Evolutionary conservation across 1,140 invertebrate genomes (phyloP), one percentile per base, ranked within the genome.

Genomic region (Scaptomyza pallida): DNA sequence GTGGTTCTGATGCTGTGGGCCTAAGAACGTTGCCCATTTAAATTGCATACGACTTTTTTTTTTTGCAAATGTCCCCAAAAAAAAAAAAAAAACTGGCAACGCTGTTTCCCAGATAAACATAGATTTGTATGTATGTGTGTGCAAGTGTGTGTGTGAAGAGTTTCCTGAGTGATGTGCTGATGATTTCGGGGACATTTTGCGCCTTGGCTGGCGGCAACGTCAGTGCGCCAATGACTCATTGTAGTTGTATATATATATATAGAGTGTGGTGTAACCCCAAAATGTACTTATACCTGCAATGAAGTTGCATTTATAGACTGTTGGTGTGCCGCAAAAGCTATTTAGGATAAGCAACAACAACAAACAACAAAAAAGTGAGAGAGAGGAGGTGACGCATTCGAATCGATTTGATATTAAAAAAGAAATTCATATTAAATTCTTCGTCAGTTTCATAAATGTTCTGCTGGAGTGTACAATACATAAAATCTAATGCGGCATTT

Each of bases 301-400:
- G 61, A 71, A 57, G 68, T 71, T 71, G 68, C 52, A 57, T 44
- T 71, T 71, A 71, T 71, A 71, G 68, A 71, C 35, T 64, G n/a
- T n/a, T n/a, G 51, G 44, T 63, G 48, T 48, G 59, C 50, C 60
- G 51, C 60, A 70, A 37, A 12, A 71, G 61, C 26, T 57, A 71
- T 71, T 64, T 71, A 72, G 70, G 48, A 72, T 65, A 71, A 57
- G 45, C 54, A 67, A 60, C 21, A 5, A 3, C 3, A 13, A 26
- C 13, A 9, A 47, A 48, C 41, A 30, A 26, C 44, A 19, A 33
- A 19, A 33, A 9, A 30, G 26, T 0, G 23, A 5, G 23, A 26
- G 23, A 21, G 21, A 21, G 17, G 30, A 44, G 50, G n/a, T 68
- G 63, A 72, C 70, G 70, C 63, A 72, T 62, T 12, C 62, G 41